A percentile compares a stretch with the other conserved stretches of the same genome.
Conservation (phyloP, 2,888 invertebrate genomes). For the Malthinus seriepunctatus region DNA sequence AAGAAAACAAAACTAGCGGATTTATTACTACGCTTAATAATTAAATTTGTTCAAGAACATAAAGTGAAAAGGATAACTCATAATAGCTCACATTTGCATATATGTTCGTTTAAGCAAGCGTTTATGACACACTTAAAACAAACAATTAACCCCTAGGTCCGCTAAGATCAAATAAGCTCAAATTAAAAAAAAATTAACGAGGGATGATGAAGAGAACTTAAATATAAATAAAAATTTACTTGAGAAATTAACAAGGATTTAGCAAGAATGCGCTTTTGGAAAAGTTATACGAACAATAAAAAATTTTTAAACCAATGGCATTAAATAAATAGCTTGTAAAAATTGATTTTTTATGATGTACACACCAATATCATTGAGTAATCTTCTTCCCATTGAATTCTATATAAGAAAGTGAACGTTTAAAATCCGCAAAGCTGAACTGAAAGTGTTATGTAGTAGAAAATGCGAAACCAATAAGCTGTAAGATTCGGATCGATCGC, state of each 20-base stretch:
- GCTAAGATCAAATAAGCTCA: no score
- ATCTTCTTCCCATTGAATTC: conserved; percentile 26
- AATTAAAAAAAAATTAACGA: no score
- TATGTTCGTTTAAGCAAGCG: no score
- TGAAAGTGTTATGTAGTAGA: conserved; percentile 42
- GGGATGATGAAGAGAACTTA: no score
- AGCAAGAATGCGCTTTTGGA: no score
- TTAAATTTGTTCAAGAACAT: conserved; percentile 11
- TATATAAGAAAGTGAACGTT: conserved; percentile 32
- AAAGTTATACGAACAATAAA: no score
- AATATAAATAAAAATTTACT: no score
- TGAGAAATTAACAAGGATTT: no score
- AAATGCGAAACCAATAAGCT: conserved; percentile 43
- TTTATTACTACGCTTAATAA: conserved; percentile 13
- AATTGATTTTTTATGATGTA: conserved; percentile 24
- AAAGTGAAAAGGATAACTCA: not conserved
- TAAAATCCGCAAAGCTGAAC: conserved; percentile 40
- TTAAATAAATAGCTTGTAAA: conserved; percentile 7
- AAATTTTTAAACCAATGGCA: no score
- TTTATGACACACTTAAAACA: no score
- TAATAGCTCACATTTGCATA: no score
- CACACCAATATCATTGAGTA: conserved; percentile 23
- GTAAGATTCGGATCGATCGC: conserved; percentile 40
- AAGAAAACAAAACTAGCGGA: not conserved
- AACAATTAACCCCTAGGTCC: no score